Evolutionary conservation across 2,113 vertebrate species (phyloP), one percentile per base, ranked within the genome.

Genomic region (Alces alces): DNA sequence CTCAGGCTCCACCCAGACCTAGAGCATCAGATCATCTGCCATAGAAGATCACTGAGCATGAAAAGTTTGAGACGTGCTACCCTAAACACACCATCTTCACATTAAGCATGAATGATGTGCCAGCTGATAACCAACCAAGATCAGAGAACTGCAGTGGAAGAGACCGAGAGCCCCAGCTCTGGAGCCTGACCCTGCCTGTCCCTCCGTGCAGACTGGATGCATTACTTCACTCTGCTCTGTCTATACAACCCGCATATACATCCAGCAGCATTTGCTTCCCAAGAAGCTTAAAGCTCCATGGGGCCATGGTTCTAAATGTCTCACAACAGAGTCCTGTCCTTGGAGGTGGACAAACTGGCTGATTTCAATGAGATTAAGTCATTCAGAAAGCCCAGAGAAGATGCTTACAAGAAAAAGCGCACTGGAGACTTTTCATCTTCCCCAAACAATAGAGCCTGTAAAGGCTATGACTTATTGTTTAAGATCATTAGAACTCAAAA

Each of bases 301-400:
- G 14, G 7, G 7, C 6, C 82, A 79, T 23, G 28, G 8, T 54
- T 78, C 57, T 28, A 55, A 88, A 33, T 7, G 16, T 84, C 33
- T 92, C 45, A 39, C 28, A 36, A 39, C 1, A 76, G 54, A 52
- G 50, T 76, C 50, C 11, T 83, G 23, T 1, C 3, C 9, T 86
- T 2, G 5, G 5, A 70, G 39, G 36, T 55, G 33, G n/a, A 43
- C 33, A 64, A 12, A 43, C 30, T 88, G 60, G n/a, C 16, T 66
- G 47, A 76, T 80, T 96, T 92, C 39, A 16, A 76, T 10, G 54
- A 84, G 39, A 73, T 27, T 45, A 39, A 90, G 92, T 89, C 5
- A 64, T 87, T 94, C n/a, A 43, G 80, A 95, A 94, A 70, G 57
- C 76, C 61, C 86, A 39, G 45, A 21, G 30, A 57, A 91, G n/a